Evolutionary conservation across 2,113 vertebrate genomes (phyloP).

Genomic region (Casuarius casuarius): DNA sequence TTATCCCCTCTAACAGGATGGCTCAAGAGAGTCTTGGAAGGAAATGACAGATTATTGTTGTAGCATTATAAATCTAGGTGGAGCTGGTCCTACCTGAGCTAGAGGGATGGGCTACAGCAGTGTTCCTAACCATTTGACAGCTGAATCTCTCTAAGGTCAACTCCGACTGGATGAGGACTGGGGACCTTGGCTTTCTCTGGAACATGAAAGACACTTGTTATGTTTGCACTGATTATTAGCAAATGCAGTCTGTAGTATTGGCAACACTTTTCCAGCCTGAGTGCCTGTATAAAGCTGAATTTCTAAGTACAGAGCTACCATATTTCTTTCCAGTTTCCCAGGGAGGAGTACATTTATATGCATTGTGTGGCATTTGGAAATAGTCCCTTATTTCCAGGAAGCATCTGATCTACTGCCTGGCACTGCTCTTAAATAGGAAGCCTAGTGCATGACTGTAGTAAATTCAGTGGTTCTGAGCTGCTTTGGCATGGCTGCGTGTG

Average conservation of each 20-base stretch:
- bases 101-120: accelerated
- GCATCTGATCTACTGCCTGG: background rate
- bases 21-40: background rate
- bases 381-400: background rate
- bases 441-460: accelerated
- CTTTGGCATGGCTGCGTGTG: background rate
- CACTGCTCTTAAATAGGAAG: background rate
- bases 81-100: background rate
- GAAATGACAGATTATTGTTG: background rate
- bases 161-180: background rate
- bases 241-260: background rate
- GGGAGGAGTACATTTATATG: background rate
- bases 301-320: background rate
- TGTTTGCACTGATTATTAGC: background rate
- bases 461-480: background rate
- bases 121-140: background rate
- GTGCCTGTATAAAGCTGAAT: background rate
- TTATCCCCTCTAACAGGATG: background rate
- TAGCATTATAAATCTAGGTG: background rate
- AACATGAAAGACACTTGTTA: background rate
- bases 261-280: background rate
- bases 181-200: background rate
- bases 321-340: background rate
- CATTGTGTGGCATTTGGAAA: background rate
- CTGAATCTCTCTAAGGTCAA: background rate